Evolutionary conservation across 92 coral and sea anemone genomes (phyloP).

Genomic region (Metridium senile): DNA sequence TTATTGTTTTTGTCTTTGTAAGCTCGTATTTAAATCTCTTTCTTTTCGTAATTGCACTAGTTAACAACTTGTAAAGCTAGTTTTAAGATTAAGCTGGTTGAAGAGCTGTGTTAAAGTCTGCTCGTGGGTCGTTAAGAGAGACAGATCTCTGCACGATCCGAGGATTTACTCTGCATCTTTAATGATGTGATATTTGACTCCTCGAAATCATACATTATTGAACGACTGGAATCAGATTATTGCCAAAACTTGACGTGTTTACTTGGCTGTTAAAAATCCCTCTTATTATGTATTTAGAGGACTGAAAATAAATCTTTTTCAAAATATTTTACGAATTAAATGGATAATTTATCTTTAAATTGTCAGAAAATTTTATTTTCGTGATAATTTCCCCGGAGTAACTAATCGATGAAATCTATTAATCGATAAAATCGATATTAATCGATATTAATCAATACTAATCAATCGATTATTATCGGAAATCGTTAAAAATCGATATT

Average conservation of each 20-base stretch:
- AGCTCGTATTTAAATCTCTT: not conserved
- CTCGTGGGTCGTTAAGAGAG: not conserved
- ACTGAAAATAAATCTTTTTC: too few relatives aligned
- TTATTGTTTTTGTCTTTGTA: not conserved
- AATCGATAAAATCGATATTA: too few relatives aligned
- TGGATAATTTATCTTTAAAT: too few relatives aligned
- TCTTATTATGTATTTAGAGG: too few relatives aligned
- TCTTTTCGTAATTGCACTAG: not conserved
- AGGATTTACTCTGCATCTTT: not conserved
- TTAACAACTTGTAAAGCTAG: not conserved
- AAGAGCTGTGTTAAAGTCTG: not conserved
- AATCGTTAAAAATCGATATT: too few relatives aligned
- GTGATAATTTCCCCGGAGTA: too few relatives aligned
- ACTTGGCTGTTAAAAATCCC: not conserved
- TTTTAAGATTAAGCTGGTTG: not conserved
- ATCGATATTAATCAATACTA: too few relatives aligned
- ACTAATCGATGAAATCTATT: too few relatives aligned
- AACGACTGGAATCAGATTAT: not conserved
- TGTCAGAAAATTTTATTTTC: too few relatives aligned
- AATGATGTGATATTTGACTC: not conserved
- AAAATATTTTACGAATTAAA: too few relatives aligned
- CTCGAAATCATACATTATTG: not conserved
- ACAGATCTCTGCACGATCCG: not conserved
- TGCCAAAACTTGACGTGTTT: not conserved
- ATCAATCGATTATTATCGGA: too few relatives aligned